These are phyloP conservation scores for Cephus rjabovi DNA, from an alignment of 2,888 invertebrate genomes.

Conservation along the genomic window DNA sequence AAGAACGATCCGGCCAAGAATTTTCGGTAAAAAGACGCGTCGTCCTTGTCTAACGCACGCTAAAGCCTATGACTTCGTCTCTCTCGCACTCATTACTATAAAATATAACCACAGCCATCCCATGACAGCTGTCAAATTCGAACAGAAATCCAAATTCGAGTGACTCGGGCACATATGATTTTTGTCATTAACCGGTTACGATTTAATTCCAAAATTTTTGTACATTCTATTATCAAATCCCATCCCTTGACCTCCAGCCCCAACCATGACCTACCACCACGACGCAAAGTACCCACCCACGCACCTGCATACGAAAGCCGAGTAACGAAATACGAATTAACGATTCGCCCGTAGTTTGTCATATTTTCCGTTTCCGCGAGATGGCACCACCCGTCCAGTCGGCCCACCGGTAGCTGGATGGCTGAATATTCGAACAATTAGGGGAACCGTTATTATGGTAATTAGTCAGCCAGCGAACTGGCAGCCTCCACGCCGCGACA, in stretches of 20 bases:
- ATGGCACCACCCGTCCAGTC: background rate
- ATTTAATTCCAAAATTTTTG: background rate
- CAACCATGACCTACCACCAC: background rate
- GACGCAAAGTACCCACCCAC: background rate
- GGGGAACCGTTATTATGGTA: constrained; percentile 45
- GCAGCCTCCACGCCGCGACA: constrained; percentile 38
- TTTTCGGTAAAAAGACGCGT: background rate
- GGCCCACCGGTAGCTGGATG: constrained; percentile 5
- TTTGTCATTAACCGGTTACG: no score
- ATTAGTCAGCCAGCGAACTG: constrained; percentile 37
- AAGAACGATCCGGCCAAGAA: background rate
- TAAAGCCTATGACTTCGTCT: background rate
- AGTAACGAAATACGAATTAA: background rate
- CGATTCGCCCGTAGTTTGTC: background rate
- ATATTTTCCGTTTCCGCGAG: background rate
- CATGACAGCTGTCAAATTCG: background rate
- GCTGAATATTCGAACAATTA: constrained; percentile 40
- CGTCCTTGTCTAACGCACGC: background rate
- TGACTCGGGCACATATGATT: background rate
- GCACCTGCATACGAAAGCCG: background rate
- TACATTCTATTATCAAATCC: background rate
- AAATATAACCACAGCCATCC: no score
- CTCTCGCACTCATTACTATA: background rate
- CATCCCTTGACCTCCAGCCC: background rate
- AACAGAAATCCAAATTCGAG: background rate